Evolutionary conservation across 2,113 vertebrate species (phyloP).

Genomic region (Porphyrio hochstetteri): DNA sequence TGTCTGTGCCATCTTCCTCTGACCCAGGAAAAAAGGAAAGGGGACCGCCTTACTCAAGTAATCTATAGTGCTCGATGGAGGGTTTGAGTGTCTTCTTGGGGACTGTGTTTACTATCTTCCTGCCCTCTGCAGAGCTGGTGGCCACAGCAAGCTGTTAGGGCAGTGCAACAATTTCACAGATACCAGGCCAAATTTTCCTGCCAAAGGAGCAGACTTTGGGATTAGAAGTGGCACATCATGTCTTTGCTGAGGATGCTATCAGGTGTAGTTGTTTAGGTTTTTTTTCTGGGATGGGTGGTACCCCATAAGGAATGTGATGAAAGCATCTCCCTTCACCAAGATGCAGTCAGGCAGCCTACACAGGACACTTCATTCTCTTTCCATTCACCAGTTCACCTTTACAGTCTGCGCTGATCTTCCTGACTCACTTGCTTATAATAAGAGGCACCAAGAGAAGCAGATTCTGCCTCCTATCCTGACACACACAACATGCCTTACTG

Average conservation of each 20-base stretch:
- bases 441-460: background rate
- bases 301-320: background rate
- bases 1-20: background rate
- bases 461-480: background rate
- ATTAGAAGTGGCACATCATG: background rate
- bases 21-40: rapidly evolving
- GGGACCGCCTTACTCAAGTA: background rate
- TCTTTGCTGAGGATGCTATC: background rate
- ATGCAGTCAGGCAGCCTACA: background rate
- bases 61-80: background rate
- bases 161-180: background rate
- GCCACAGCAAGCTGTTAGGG: background rate
- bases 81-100: background rate
- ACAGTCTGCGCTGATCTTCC: background rate
- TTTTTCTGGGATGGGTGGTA: background rate
- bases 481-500: background rate
- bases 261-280: background rate
- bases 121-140: background rate
- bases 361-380: background rate
- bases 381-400: background rate
- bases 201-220: background rate
- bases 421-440: background rate
- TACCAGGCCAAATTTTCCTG: background rate
- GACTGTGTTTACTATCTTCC: background rate
- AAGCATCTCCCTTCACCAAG: background rate